These are phyloP conservation scores for Drosophila saltans DNA, from an alignment of 1,140 invertebrate species.

Conservation along the genomic window DNA sequence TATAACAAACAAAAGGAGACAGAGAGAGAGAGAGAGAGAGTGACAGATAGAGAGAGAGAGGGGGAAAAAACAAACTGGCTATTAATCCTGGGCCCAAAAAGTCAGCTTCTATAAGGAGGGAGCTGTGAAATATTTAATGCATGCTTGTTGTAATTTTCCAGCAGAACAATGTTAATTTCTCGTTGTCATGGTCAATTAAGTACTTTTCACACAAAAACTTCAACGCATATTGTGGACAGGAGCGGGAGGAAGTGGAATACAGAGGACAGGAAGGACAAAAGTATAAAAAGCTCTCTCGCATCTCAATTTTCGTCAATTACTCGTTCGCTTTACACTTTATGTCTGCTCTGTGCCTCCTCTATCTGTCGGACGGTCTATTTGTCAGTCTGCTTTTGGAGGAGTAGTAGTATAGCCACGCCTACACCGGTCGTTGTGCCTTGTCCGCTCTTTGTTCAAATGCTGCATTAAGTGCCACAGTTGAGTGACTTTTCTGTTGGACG, in stretches of 20 bases:
- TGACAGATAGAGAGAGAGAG: not conserved
- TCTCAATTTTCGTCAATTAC: conserved; percentile 78
- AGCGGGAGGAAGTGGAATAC: not conserved
- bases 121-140: conserved; percentile 60
- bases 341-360: conserved; percentile 31
- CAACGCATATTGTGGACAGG: conserved; percentile 32
- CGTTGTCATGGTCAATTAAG: conserved; percentile 79
- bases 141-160: conserved; percentile 51
- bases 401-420: conserved; percentile 1
- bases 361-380: conserved; percentile 19
- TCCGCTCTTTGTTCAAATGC: conserved; percentile 67
- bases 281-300: conserved; percentile 60
- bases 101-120: not conserved
- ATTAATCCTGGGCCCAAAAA: conserved; percentile 40
- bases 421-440: conserved; percentile 35
- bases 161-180: conserved; percentile 74
- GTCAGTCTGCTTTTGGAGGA: conserved; percentile 19
- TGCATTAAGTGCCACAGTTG: conserved; percentile 73
- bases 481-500: conserved; percentile 51
- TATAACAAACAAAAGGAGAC: conserved; percentile 24
- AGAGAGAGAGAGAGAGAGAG: not conserved
- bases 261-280: conserved; percentile 30
- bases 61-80: conserved; percentile 8
- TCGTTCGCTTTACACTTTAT: conserved; percentile 58
- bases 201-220: conserved; percentile 48